Percentiles rank a stretch among this genome's conserved stretches.
phyloP scores from a whole-genome alignment of 35 echinoderm and acorn worm genomes.

The Acanthaster planci region DNA sequence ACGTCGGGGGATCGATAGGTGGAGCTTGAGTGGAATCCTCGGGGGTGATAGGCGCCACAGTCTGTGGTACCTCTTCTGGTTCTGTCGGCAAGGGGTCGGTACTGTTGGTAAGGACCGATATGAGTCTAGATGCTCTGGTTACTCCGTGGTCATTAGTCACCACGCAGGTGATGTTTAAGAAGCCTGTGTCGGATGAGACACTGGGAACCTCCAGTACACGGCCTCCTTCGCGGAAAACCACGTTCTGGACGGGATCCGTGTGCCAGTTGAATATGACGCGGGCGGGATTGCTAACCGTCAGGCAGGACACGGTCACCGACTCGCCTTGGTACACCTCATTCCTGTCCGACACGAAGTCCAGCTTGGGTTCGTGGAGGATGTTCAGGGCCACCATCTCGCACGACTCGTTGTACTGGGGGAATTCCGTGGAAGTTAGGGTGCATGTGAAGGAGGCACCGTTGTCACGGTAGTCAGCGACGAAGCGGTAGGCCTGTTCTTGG shows the following conservation, averaged over 20 bases:
- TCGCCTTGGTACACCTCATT: not conserved
- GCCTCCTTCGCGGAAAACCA: not conserved
- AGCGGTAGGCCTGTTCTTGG: not conserved
- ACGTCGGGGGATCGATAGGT: not conserved
- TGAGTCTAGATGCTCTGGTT: not conserved
- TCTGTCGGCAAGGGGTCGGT: not conserved
- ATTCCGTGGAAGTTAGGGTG: not conserved
- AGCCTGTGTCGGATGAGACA: not conserved
- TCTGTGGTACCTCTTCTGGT: not conserved
- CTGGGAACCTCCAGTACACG: not conserved
- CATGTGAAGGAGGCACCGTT: not conserved
- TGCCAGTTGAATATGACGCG: not conserved
- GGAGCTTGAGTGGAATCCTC: not conserved
- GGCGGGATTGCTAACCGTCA: not conserved
- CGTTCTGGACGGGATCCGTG: not conserved
- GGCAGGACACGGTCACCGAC: not conserved
- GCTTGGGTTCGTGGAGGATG: slow-evolving; percentile 16
- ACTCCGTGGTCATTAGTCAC: not conserved
- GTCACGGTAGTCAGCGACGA: not conserved
- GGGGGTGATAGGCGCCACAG: not conserved
- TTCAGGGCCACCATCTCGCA: not conserved
- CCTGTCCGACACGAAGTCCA: not conserved
- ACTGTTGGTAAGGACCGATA: not conserved
- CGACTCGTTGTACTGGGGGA: not conserved
- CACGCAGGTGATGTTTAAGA: not conserved